Conservation (phyloP, 2,113 vertebrate species). For the Pyrgilauda ruficollis region DNA sequence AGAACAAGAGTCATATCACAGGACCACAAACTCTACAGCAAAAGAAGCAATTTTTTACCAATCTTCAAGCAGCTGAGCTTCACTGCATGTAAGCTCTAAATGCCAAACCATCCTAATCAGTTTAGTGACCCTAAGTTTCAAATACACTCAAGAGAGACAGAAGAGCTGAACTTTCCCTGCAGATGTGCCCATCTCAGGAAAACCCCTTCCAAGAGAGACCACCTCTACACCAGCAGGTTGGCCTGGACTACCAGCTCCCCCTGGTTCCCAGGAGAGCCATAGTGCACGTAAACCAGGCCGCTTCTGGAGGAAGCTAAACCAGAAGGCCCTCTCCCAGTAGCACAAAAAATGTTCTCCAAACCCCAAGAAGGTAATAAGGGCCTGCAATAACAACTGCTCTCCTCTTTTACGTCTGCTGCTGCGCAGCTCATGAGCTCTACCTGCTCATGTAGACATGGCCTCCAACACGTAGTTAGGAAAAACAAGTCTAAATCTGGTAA, state of each 20-base stretch:
- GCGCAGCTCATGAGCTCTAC: neutral
- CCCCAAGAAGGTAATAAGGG: rapidly evolving
- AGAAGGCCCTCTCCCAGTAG: neutral
- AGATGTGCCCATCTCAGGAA: neutral
- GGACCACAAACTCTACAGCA: neutral
- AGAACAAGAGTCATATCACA: neutral
- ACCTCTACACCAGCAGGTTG: rapidly evolving
- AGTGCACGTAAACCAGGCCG: rapidly evolving
- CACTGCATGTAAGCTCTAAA: neutral
- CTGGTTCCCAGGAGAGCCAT: rapidly evolving
- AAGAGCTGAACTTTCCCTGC: neutral
- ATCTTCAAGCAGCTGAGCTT: neutral
- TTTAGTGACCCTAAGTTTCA: neutral
- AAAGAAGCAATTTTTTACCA: neutral
- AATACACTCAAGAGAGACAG: neutral
- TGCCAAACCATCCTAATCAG: neutral
- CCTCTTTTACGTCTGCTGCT: neutral
- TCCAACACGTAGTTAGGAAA: neutral
- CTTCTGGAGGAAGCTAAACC: neutral
- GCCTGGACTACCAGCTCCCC: neutral
- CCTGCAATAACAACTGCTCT: neutral
- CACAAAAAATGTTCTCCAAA: neutral
- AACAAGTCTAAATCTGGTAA: neutral
- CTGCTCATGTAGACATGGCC: rapidly evolving
- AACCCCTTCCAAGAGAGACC: neutral